Evolutionary conservation across 2,888 invertebrate genomes (phyloP), one percentile per base, ranked within the genome.

Genomic region (Drosophila lacicola): DNA sequence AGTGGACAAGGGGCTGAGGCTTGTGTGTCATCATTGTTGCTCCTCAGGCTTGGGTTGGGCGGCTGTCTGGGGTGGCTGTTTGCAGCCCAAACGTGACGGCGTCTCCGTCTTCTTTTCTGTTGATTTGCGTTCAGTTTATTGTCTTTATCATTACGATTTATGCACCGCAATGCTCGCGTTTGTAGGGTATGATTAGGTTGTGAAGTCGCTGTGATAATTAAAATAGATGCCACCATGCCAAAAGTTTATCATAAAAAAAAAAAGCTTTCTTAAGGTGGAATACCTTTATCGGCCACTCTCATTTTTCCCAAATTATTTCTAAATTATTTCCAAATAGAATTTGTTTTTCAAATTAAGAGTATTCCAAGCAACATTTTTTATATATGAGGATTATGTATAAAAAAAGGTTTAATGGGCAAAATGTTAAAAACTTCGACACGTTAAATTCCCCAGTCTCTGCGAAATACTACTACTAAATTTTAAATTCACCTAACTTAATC

Each of bases 1-100:
- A 50, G 57, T 54, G 56, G n/a, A 33, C 34, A 37, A 58, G 55
- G 36, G 47, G 25, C 25, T 58, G 54, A 14, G 42, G 45, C n/a
- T 53, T 60, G 45, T 67, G 56, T 72, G 67, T 77, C 74, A 72
- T 72, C 71, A 46, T 50, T 50, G 44, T 42, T 49, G 49, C 49
- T 42, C 17, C 42, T 33, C 5, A 21, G 42, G 51, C 19, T 33
- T n/a, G 41, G 19, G 14, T 8, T 29, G 29, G 29, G 29, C 29
- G 3, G 2, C 51, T 51, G 68, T 71, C 68, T 68, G 77, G 50
- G 53, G 45, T 73, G 50, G 49, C 41, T 54, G 51, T 41, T 57
- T 57, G 44, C 57, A 57, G 46, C 29, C 25, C 8, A 66, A 57
- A 33, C 14, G 44, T 49, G 63, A 14, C 34, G n/a, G 10, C 62